phyloP scores from a whole-genome alignment of 2,797 vertebrate genomes.

The Trachops cirrhosus region DNA sequence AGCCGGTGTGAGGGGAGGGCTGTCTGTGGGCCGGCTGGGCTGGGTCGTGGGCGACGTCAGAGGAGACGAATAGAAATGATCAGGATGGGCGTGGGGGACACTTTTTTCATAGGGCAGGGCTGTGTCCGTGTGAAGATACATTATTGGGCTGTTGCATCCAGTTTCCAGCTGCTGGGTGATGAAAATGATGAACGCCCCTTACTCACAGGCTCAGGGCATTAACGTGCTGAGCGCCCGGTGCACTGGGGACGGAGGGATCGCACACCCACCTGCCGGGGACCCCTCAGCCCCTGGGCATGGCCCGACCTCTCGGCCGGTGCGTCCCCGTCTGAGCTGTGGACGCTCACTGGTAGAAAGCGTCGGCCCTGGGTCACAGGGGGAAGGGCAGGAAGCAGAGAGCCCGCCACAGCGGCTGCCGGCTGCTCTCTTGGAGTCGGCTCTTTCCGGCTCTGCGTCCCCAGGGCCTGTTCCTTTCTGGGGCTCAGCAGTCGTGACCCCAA shows the following conservation, averaged over 20 bases:
- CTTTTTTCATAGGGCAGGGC: constrained; percentile 81
- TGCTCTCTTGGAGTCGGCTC: not conserved
- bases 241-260: constrained; percentile 77
- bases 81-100: constrained; percentile 82
- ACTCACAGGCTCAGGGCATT: constrained; percentile 81
- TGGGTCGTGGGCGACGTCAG: constrained; percentile 83
- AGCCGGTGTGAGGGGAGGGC: constrained; percentile 79
- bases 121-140: constrained; percentile 82
- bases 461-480: not conserved
- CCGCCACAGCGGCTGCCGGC: not conserved
- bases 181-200: constrained; percentile 84
- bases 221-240: constrained; percentile 82
- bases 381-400: too few relatives aligned
- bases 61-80: constrained; percentile 86
- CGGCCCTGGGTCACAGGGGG: not conserved
- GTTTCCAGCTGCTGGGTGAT: constrained; percentile 83
- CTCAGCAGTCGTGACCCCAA: not conserved
- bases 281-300: constrained; percentile 55
- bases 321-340: constrained; percentile 54
- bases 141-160: constrained; percentile 83
- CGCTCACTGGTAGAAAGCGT: not conserved
- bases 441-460: not conserved
- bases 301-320: not conserved
- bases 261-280: constrained; percentile 66
- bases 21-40: constrained; percentile 81